Percentiles rank a stretch among this genome's conserved stretches.
Evolutionary conservation across 2,113 vertebrate species (phyloP).

Genomic region (Miniopterus natalensis): DNA sequence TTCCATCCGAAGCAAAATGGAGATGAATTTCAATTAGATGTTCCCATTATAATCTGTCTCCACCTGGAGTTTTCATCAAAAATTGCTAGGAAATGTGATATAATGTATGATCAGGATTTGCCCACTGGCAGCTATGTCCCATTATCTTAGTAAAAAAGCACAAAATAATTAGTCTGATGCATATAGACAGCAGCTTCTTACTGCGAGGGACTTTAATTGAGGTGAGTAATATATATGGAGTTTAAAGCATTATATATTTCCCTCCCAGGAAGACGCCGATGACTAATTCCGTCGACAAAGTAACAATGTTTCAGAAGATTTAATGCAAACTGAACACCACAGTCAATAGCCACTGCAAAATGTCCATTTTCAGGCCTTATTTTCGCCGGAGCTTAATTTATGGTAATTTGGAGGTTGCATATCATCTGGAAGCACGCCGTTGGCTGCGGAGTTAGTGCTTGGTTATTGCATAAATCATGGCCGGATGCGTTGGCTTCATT

Average conservation of each 20-base stretch:
- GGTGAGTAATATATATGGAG: constrained; percentile 80
- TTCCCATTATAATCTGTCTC: constrained; percentile 87
- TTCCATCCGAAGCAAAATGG: constrained; percentile 87
- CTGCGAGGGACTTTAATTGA: constrained; percentile 83
- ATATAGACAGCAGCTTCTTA: constrained; percentile 76
- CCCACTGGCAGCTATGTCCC: constrained; percentile 83
- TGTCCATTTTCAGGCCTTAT: constrained; percentile 73
- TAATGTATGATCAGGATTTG: constrained; percentile 84
- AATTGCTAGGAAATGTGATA: constrained; percentile 84
- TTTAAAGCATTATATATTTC: constrained; percentile 81
- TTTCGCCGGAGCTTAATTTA: constrained; percentile 79
- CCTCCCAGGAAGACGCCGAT: constrained; percentile 77
- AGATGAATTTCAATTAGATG: constrained; percentile 90
- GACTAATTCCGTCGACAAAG: constrained; percentile 83
- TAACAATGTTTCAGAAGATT: constrained; percentile 80
- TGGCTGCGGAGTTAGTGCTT: constrained; percentile 50
- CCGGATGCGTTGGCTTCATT: constrained; percentile 64
- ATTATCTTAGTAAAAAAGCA: constrained; percentile 83
- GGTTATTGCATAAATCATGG: constrained; percentile 75
- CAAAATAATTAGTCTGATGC: constrained; percentile 84
- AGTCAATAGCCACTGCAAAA: constrained; percentile 80
- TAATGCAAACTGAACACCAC: constrained; percentile 64
- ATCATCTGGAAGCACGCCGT: constrained; percentile 47
- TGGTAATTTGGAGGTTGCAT: constrained; percentile 54
- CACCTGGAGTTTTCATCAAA: constrained; percentile 89